Percentiles rank a stretch among this genome's conserved stretches.
Conservation (phyloP, 2,797 vertebrate species). For the Chaetophractus vellerosus region DNA sequence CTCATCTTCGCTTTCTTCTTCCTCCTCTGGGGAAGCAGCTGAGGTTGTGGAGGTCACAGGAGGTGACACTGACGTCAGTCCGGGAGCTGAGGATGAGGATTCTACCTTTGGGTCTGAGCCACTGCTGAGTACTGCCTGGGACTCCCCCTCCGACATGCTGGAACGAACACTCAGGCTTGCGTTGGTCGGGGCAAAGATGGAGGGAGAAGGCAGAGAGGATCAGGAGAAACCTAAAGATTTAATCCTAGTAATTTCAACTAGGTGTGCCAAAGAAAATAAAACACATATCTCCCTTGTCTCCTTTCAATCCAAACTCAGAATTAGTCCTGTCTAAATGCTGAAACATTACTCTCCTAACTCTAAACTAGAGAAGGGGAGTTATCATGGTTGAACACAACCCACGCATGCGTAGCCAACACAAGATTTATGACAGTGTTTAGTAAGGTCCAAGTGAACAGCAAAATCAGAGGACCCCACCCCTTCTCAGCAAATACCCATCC, state of each 20-base stretch:
- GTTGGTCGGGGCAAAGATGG: background rate
- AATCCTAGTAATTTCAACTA: conserved; percentile 50
- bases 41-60: conserved; percentile 94
- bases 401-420: conserved; percentile 5
- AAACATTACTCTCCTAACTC: conserved; percentile 35
- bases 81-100: conserved; percentile 90
- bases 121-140: conserved; percentile 91
- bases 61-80: conserved; percentile 94
- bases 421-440: conserved; percentile 37
- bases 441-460: conserved; percentile 34
- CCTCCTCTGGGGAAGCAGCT: conserved; percentile 91
- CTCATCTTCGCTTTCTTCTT: conserved; percentile 97
- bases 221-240: conserved; percentile 52
- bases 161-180: conserved; percentile 77
- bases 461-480: background rate
- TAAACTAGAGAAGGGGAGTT: background rate
- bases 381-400: conserved; percentile 45
- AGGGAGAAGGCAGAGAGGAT: conserved; percentile 52
- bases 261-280: conserved; percentile 54
- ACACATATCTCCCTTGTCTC: conserved; percentile 19
- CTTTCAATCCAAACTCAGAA: conserved; percentile 72
- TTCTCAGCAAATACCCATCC: conserved; percentile 35
- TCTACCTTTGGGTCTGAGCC: conserved; percentile 94
- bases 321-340: conserved; percentile 36
- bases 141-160: conserved; percentile 96